A percentile compares a stretch with the other conserved stretches of the same genome.
Evolutionary conservation across 37 sponge, comb jelly and placozoan species (phyloP).

Genomic region (Amphimedon queenslandica): DNA sequence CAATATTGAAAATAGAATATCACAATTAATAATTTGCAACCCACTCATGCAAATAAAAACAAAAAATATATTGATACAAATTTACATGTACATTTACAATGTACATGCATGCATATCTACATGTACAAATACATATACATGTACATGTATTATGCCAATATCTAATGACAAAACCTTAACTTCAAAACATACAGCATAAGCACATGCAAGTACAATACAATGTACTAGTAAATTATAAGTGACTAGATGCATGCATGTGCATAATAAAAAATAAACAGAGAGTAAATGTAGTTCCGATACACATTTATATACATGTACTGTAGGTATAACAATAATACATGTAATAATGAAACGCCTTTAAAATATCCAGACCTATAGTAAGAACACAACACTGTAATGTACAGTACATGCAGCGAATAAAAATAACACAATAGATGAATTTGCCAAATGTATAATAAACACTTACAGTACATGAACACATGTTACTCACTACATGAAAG

Average conservation of each 20-base stretch:
- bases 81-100: not conserved
- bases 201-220: not conserved
- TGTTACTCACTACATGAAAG: too few species aligned
- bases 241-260: too few species aligned
- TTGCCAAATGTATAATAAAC: too few species aligned
- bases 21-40: not conserved
- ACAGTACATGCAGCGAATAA: too few species aligned
- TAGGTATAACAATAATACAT: too few species aligned
- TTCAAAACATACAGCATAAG: too few species aligned
- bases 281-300: not conserved
- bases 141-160: not conserved
- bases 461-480: too few species aligned
- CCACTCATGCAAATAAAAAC: not conserved
- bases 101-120: not conserved
- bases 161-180: not conserved
- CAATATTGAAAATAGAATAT: too few species aligned
- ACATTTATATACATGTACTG: not conserved
- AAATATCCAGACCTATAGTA: too few species aligned
- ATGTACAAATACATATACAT: slow-evolving; percentile 2
- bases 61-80: not conserved
- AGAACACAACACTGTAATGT: too few species aligned
- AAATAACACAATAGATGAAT: too few species aligned
- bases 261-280: not conserved
- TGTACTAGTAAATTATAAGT: not conserved
- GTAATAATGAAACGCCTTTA: too few species aligned